Percentiles rank a stretch among this genome's conserved stretches.
Conservation (phyloP, 2,888 invertebrate species). For the Cryptocheilus praepositus region DNA sequence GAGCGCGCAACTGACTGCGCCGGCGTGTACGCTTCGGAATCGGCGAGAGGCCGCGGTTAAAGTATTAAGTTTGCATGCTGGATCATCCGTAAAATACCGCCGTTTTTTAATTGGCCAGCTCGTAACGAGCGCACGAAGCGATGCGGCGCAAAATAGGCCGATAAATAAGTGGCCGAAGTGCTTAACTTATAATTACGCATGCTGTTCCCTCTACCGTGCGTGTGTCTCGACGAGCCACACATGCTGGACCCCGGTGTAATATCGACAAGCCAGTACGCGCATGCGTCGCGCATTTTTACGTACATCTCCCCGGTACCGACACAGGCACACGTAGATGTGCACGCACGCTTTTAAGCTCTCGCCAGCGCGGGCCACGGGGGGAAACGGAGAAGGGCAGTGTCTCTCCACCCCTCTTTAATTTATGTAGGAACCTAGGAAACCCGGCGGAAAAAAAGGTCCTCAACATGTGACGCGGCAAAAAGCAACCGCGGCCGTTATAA, state of each 20-base stretch:
- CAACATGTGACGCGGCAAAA: constrained; percentile 66
- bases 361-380: not conserved
- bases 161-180: constrained; percentile 28
- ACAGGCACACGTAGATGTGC: not conserved
- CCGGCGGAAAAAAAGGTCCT: constrained; percentile 36
- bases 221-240: constrained; percentile 21
- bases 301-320: constrained; percentile 26
- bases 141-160: constrained; percentile 12
- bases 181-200: constrained; percentile 47
- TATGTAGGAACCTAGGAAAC: constrained; percentile 56
- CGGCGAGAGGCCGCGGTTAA: not conserved
- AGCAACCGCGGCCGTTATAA: constrained; percentile 65
- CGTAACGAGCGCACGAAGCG: constrained; percentile 7
- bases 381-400: constrained; percentile 22
- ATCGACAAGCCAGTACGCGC: constrained; percentile 59
- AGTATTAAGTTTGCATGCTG: not conserved
- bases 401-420: constrained; percentile 41
- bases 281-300: constrained; percentile 55
- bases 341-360: constrained; percentile 33
- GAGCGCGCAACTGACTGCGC: not conserved
- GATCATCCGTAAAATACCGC: constrained; percentile 7
- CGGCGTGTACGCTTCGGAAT: not conserved
- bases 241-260: constrained; percentile 49
- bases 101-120: constrained; percentile 6
- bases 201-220: constrained; percentile 6